These are phyloP conservation scores for Bos taurus DNA, from an alignment of 2,113 vertebrate species.

Conservation along the genomic window DNA sequence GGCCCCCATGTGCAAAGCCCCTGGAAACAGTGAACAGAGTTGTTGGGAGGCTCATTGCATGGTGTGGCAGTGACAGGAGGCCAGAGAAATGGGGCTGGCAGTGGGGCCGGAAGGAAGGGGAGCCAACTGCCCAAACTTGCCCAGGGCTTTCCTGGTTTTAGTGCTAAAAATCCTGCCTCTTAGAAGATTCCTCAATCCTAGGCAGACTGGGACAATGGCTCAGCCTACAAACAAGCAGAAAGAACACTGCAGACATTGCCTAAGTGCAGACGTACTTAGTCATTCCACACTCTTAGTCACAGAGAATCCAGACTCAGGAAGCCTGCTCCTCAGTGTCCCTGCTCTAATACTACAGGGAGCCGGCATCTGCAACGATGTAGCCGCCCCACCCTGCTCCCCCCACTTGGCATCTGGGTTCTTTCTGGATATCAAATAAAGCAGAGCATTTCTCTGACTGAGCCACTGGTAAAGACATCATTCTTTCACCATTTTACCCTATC, in stretches of 20 bases:
- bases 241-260: neutral
- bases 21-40: neutral
- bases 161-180: neutral
- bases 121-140: neutral
- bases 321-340: neutral
- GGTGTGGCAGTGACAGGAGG: no score
- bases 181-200: neutral
- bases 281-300: neutral
- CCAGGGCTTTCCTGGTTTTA: neutral
- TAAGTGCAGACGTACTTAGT: neutral
- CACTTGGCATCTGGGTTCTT: neutral
- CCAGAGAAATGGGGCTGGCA: neutral
- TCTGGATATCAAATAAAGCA: neutral
- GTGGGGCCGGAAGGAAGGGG: neutral
- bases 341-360: neutral
- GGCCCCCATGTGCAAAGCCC: neutral
- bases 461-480: neutral
- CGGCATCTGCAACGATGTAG: accelerated
- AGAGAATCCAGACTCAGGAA: neutral
- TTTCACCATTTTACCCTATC: neutral
- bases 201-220: neutral
- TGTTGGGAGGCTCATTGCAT: neutral
- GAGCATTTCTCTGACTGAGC: neutral
- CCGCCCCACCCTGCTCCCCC: neutral
- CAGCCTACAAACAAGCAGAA: neutral